A percentile compares a stretch with the other conserved stretches of the same genome.
Evolutionary conservation across 1,140 invertebrate species (phyloP).

Genomic region (Drosophila kohkoa): DNA sequence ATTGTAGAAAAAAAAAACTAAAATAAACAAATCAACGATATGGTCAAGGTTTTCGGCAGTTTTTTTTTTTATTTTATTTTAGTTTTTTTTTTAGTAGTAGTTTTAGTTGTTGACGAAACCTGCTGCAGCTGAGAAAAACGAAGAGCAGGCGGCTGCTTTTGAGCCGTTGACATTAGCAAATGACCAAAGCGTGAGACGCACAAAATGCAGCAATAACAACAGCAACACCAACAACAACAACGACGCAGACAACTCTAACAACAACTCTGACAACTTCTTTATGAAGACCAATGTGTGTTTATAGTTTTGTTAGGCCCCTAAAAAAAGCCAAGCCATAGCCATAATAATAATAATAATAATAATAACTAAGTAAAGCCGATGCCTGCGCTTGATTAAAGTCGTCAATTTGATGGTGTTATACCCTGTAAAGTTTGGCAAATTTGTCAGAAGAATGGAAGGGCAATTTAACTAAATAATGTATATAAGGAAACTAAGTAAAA

Average conservation of each 20-base stretch:
- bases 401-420: constrained; percentile 15
- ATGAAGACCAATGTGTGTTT: constrained; percentile 15
- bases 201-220: constrained; percentile 39
- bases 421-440: neutral
- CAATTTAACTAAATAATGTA: no score
- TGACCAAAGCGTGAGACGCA: constrained; percentile 49
- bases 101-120: constrained; percentile 48
- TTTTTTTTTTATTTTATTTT: neutral
- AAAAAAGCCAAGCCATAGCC: constrained; percentile 2
- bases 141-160: constrained; percentile 44
- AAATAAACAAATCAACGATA: constrained; percentile 47
- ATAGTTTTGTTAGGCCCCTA: constrained; percentile 21
- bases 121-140: constrained; percentile 67
- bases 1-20: constrained; percentile 32
- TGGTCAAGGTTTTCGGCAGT: constrained; percentile 70
- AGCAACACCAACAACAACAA: constrained; percentile 18
- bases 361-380: constrained; percentile 37
- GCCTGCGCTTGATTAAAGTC: constrained; percentile 58
- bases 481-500: no score
- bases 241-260: neutral
- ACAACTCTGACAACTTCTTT: constrained; percentile 40
- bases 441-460: no score
- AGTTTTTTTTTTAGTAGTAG: no score
- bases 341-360: constrained; percentile 38
- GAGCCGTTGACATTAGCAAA: constrained; percentile 69